Evolutionary conservation across 2,113 vertebrate species (phyloP).

Genomic region (Lasiurus cinereus): DNA sequence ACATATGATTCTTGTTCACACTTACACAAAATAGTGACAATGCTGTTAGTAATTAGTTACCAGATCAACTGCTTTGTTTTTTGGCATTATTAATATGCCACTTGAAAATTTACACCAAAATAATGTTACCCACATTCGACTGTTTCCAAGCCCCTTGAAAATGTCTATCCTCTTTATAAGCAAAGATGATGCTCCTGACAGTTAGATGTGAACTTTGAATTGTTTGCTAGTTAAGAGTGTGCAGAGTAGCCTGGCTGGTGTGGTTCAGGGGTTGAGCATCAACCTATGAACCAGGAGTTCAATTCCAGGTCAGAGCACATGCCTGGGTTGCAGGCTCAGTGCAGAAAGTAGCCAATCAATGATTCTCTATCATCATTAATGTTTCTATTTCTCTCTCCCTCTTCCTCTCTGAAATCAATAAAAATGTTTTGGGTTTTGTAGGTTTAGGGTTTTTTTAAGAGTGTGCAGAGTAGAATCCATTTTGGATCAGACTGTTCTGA

Average conservation of each 20-base stretch:
- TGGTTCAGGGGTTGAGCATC: no score
- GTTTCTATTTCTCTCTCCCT: no score
- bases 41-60: constrained; percentile 77
- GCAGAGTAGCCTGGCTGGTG: no score
- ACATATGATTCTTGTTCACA: constrained; percentile 74
- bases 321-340: no score
- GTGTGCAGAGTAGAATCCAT: no score
- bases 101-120: constrained; percentile 77
- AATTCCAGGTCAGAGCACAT: no score
- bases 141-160: constrained; percentile 66
- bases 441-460: no score
- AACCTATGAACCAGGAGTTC: no score
- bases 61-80: constrained; percentile 72
- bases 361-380: no score
- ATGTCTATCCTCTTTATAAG: not conserved
- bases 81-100: constrained; percentile 58
- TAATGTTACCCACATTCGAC: constrained; percentile 62
- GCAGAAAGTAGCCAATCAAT: no score
- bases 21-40: constrained; percentile 72
- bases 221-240: not conserved
- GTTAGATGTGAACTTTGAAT: not conserved
- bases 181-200: not conserved
- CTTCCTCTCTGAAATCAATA: no score
- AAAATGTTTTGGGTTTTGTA: no score
- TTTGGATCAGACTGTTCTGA: not conserved